Evolutionary conservation across 2,113 vertebrate species (phyloP).

Genomic region (Rattus norvegicus): DNA sequence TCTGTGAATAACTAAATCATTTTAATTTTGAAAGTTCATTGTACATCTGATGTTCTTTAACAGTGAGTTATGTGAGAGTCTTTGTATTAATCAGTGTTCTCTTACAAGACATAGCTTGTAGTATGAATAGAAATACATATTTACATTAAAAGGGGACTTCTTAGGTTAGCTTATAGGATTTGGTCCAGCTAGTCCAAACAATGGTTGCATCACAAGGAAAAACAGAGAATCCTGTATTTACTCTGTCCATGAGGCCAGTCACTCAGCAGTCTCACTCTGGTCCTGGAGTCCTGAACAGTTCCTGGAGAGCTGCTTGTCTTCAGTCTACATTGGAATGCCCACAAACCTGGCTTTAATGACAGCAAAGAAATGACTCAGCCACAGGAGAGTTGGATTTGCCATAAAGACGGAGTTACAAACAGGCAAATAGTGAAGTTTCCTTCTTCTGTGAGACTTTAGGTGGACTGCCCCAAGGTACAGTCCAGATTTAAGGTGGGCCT

Average conservation of each 20-base stretch:
- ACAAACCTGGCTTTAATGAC: neutral
- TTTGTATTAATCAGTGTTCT: neutral
- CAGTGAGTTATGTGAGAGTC: neutral
- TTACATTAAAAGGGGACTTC: neutral
- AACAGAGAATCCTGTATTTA: neutral
- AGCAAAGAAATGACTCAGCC: neutral
- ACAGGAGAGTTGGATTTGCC: neutral
- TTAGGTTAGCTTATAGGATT: neutral
- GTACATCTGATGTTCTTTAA: neutral
- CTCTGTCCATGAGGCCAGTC: neutral
- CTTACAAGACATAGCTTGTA: too few species aligned
- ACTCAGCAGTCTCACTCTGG: neutral
- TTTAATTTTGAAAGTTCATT: constrained; percentile 45
- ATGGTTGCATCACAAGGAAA: neutral
- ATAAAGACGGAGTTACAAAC: neutral
- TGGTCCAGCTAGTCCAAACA: neutral
- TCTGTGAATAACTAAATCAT: neutral
- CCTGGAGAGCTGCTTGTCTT: neutral
- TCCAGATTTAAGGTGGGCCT: neutral
- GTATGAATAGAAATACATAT: neutral
- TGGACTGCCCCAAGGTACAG: neutral
- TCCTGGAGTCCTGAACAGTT: neutral
- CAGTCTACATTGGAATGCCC: neutral
- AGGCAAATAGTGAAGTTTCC: neutral
- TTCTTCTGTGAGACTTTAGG: too few species aligned